Evolutionary conservation across 2,113 vertebrate species (phyloP), one percentile per base, ranked within the genome.

Genomic region (Cavia aperea): DNA sequence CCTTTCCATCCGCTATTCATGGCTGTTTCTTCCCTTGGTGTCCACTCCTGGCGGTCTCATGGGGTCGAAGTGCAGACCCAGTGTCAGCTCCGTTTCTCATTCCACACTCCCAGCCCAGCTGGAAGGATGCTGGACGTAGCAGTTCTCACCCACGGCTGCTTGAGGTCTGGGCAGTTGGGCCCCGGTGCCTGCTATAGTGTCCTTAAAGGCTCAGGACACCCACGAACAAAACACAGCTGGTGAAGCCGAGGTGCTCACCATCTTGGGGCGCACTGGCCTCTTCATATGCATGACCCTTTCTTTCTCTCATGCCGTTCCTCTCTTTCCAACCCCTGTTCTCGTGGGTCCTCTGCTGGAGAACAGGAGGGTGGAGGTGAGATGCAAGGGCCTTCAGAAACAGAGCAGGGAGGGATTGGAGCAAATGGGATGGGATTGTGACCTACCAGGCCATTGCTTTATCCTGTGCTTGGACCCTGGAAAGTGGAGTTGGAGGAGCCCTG

Each of bases 41-140:
- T 49, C 97, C 94, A 81, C 98, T 98, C 6, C 96, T 95, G 63
- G 98, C 68, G 0, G 97, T 98, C 33, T 98, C 97, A 56, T 97
- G 0, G 98, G 98, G 66, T 98, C 98, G 66, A 98, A 98, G 95
- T 98, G 98, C 97, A 98, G 97, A 63, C 98, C 98, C 7, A 97
- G 81, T 1, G 97, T 97, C 46, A 98, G 93, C 1, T 93, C 56
- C 95, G 95, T 0, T 97, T 98, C 23, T 98, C 97, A 73, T 98
- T 98, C 94, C 98, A 97, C 36, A 98, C 97, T 49, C 98, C 98
- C 11, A 98, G 97, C 11, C 98, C 98, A 98, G 97, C 11, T 98
- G 98, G 93, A 79, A 98, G 98, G 93, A 98, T 98, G 65, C 97
- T 96, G 0, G 98, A 98, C 96, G 97, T 79, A 98, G 94, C 36